Evolutionary conservation across 1,140 invertebrate genomes (phyloP), one percentile per base, ranked within the genome.

Genomic region (Apis dorsata): DNA sequence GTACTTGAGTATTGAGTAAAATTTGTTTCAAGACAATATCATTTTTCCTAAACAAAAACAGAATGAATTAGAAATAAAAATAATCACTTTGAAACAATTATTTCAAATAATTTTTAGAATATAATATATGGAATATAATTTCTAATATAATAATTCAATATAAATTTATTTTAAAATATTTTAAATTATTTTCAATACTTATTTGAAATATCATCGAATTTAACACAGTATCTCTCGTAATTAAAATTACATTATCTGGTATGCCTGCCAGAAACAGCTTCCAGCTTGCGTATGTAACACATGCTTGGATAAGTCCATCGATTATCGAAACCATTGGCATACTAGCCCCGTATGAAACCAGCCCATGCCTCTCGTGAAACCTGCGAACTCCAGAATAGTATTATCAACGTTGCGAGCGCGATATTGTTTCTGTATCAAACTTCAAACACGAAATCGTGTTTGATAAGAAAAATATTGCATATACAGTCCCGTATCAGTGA

Each of bases 281-380:
- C 66, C 55, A 34, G 77, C 13, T 51, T 34, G n/a, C 24, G 34
- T 49, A 49, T 60, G 34, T 44, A 44, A 44, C 34, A 44, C 34
- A 44, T 44, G 34, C 34, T 72, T 63, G 62, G 79, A 89, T 87
- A 89, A 86, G 71, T 73, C 65, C 34, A 93, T 93, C 83, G 92
- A 93, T 93, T 93, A 90, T 88, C 83, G 92, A 93, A 93, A 82
- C 92, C 91, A 74, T 62, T 76, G 19, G 21, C 60, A 60, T 66
- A 78, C 55, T 60, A 82, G n/a, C 71, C 63, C 34, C n/a, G 24
- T 70, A 60, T 53, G 72, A 81, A 83, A 85, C 63, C 76, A 69
- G 44, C 19, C 69, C 77, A 83, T 79, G 60, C 66, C 69, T 44
- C 34, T 8, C 15, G 44, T 53, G 81, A 81, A 77, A 84, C 60